Conservation (phyloP, 37 sponge, comb jelly and placozoan species). For the Agelas oroides region DNA sequence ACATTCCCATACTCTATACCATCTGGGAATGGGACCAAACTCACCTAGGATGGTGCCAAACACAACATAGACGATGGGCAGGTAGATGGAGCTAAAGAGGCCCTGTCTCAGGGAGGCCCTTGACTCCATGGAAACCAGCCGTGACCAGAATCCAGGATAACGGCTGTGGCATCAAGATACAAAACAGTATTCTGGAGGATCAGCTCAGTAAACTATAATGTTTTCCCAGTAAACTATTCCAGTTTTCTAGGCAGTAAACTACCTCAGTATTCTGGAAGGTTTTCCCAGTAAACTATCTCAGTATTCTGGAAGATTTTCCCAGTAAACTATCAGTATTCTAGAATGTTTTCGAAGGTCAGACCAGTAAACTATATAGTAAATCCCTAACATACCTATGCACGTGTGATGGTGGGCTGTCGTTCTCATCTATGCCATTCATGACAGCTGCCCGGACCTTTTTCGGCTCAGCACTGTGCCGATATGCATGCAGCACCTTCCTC, state of each 20-base stretch:
- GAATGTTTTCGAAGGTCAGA: too few species aligned
- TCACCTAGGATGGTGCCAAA: constrained; percentile 76
- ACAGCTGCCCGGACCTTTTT: constrained; percentile 45
- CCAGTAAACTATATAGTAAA: too few species aligned
- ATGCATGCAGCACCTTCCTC: constrained; percentile 49
- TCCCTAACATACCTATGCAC: background rate
- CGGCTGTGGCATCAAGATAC: constrained; percentile 27
- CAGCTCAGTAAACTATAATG: too few species aligned
- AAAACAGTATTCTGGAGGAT: too few species aligned
- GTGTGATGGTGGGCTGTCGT: constrained; percentile 10
- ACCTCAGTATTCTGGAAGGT: too few species aligned
- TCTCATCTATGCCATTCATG: background rate
- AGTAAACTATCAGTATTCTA: too few species aligned
- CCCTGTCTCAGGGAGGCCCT: constrained; percentile 77
- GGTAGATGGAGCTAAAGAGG: constrained; percentile 67
- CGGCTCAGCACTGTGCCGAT: constrained; percentile 58
- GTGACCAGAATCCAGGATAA: constrained; percentile 76
- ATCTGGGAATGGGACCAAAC: constrained; percentile 2
- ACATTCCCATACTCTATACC: too few species aligned
- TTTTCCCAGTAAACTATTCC: too few species aligned
- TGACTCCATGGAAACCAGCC: constrained; percentile 73
- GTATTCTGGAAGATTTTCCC: too few species aligned
- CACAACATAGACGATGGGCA: constrained; percentile 76
- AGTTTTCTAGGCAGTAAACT: too few species aligned
- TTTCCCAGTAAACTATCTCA: too few species aligned